Evolutionary conservation across 2,888 invertebrate genomes (phyloP), one percentile per base, ranked within the genome.

Genomic region (Atrina japonica): DNA sequence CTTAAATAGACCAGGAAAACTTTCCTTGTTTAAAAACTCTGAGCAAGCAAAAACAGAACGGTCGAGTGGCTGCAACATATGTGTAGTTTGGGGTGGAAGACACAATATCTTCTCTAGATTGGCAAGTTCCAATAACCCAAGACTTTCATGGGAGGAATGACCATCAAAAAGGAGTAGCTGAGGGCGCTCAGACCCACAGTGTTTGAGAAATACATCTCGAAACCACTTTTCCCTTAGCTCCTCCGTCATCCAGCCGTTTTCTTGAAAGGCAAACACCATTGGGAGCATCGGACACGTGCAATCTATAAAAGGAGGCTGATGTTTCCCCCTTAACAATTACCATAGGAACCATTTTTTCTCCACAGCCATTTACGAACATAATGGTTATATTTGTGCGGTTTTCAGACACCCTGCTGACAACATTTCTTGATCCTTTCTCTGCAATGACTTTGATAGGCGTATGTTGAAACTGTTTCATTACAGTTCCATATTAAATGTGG

Each of bases 191-290:
- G 70, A 23, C n/a, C 81, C 80, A 68, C 81, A 80, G 66, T 75
- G 18, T 18, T 64, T 60, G 16, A 81, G 53, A 50, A 77, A 81
- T 0, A 82, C 71, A 1, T 74, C 53, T 14, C 59, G 16, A 45
- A 81, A 81, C 81, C 80, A 81, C 47, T 75, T 61, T 29, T 69
- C 70, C 2, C 77, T 80, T 3, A 83, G 55, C 1, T 68, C 68
- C 25, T 79, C 76, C 0, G 66, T 59, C 58, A 81, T 80, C 80
- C 78, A 82, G 0, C 76, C 80, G n/a, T 77, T 82, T 2, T 70
- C 65, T 40, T 80, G 77, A 41, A 47, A 78, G 3, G 68, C 59
- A 75, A 74, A 79, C n/a, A n/a, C 73, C 3, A 78, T 63, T 35
- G 78, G 81, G 14, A 79, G 78, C 72, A n/a, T 76, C 68, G 1